Conservation (phyloP, 2,797 vertebrate species). For the Xiphorhynchus erythropygius region DNA sequence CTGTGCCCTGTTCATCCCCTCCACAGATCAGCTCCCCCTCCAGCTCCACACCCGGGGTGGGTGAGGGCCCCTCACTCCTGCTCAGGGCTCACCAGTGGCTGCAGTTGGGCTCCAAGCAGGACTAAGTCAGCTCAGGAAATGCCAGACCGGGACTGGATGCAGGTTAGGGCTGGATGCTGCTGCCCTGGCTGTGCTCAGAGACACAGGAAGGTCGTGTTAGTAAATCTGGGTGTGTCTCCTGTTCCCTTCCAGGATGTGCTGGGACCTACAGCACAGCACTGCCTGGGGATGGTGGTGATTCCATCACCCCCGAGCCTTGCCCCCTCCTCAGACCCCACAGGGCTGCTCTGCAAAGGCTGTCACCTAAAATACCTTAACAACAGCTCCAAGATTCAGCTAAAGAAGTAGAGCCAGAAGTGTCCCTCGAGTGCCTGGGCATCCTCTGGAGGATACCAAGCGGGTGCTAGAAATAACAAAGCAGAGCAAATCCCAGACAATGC, state of each 20-base stretch:
- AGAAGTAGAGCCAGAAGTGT: not conserved
- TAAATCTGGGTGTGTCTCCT: not conserved
- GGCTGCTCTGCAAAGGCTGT: not conserved
- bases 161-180: not conserved
- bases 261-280: accelerated
- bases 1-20: not conserved
- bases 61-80: not conserved
- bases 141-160: accelerated
- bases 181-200: not conserved
- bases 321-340: not conserved
- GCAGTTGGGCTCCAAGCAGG: not conserved
- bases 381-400: not conserved
- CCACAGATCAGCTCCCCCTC: not conserved
- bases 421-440: conserved; percentile 4
- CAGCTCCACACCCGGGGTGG: not conserved
- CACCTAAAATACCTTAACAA: not conserved
- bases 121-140: not conserved
- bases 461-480: conserved; percentile 49
- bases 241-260: not conserved
- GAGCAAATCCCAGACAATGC: conserved; percentile 13
- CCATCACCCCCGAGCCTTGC: not conserved
- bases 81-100: not conserved
- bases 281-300: not conserved
- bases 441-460: not conserved
- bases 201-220: not conserved